A percentile compares a stretch with the other conserved stretches of the same genome.
These are phyloP conservation scores for Ormyrus nitidulus DNA, from an alignment of 2,888 invertebrate species.

Conservation along the genomic window DNA sequence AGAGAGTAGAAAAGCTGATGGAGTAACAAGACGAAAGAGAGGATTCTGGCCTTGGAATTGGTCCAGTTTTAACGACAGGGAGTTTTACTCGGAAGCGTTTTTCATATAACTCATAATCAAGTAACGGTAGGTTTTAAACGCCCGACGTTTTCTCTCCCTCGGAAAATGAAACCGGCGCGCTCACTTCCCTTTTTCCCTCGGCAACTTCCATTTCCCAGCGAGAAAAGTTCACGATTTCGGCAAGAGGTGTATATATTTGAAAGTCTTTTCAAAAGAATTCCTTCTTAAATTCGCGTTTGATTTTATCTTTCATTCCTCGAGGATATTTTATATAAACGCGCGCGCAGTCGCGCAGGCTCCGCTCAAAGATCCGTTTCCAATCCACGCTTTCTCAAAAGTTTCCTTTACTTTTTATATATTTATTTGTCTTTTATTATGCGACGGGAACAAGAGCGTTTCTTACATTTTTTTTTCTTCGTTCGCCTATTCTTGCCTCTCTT, in stretches of 20 bases:
- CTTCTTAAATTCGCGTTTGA: background rate
- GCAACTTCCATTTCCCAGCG: background rate
- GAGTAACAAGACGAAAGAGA: constrained; percentile 32
- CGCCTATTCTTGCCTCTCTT: too few species aligned
- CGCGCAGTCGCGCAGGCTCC: too few species aligned
- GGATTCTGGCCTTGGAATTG: constrained; percentile 61
- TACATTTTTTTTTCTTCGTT: too few species aligned
- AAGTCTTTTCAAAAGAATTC: background rate
- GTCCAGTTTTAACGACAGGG: constrained; percentile 63
- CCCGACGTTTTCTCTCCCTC: constrained; percentile 31
- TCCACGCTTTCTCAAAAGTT: background rate
- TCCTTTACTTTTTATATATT: constrained; percentile 1
- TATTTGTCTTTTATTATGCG: constrained; percentile 1
- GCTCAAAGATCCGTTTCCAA: constrained; percentile 7
- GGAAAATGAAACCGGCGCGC: constrained; percentile 14
- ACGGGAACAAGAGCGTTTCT: background rate
- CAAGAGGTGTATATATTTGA: background rate
- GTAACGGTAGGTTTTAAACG: constrained; percentile 54
- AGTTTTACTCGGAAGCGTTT: constrained; percentile 59
- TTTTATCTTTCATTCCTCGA: background rate
- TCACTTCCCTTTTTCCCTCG: background rate
- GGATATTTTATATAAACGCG: background rate
- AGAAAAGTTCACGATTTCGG: constrained; percentile 17
- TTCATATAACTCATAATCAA: constrained; percentile 63
- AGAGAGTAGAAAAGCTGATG: background rate